These are phyloP conservation scores for Sialis fuliginosa DNA, from an alignment of 2,888 invertebrate genomes.

Conservation along the genomic window DNA sequence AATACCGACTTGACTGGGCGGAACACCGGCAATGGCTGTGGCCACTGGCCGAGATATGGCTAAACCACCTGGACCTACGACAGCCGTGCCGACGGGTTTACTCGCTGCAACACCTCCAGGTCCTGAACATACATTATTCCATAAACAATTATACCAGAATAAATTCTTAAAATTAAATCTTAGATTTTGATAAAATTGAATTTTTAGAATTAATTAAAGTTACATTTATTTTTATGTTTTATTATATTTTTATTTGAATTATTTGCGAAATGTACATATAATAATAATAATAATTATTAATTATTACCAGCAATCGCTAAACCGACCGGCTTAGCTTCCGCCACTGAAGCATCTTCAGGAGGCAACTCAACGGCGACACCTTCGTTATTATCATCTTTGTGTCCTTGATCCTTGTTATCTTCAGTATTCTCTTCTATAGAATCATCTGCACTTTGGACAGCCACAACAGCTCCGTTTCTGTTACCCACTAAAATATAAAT, in stretches of 20 bases:
- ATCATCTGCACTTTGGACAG: conserved; percentile 12
- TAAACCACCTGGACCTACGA: conserved; percentile 48
- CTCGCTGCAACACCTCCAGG: conserved; percentile 54
- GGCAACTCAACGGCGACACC: conserved; percentile 31
- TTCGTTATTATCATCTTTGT: conserved; percentile 20
- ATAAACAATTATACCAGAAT: too few relatives aligned
- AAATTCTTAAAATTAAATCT: too few relatives aligned
- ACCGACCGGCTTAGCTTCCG: conserved; percentile 60
- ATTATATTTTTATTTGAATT: not conserved
- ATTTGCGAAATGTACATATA: not conserved
- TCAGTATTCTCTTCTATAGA: conserved; percentile 11
- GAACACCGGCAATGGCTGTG: conserved; percentile 57
- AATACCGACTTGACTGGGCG: conserved; percentile 28
- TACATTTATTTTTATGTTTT: not conserved
- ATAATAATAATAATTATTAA: not conserved
- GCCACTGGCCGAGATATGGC: conserved; percentile 53
- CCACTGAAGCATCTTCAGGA: conserved; percentile 42
- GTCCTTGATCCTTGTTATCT: conserved; percentile 14
- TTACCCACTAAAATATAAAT: conserved; percentile 7
- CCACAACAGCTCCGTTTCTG: conserved; percentile 20
- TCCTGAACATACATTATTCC: conserved; percentile 25
- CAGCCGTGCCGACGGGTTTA: conserved; percentile 51
- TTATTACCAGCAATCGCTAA: conserved; percentile 24
- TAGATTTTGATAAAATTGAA: too few relatives aligned
- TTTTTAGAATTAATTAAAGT: too few relatives aligned